Conservation (phyloP, 2,797 vertebrate species). For the Anguilla obscura region DNA sequence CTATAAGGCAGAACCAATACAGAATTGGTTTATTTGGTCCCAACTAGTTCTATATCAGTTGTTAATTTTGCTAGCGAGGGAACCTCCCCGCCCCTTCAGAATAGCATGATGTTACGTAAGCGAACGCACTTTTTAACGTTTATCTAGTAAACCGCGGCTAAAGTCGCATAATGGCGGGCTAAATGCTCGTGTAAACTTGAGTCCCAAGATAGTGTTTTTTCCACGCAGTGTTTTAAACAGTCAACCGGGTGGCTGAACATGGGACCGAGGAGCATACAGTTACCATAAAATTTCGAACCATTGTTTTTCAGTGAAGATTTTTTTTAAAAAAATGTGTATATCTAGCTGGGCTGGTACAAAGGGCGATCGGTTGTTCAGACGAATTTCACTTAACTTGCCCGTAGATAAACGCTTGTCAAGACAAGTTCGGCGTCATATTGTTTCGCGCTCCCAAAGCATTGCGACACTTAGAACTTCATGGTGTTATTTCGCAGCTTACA, state of each 20-base stretch:
- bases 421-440: not conserved
- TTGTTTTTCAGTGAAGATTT: not conserved
- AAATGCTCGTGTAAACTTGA: too few species aligned
- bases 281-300: not conserved
- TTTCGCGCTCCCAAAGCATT: not conserved
- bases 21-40: not conserved
- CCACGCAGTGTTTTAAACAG: not conserved
- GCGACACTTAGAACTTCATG: not conserved
- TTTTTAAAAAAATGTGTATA: not conserved
- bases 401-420: not conserved
- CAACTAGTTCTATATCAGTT: not conserved
- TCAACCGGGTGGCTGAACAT: not conserved
- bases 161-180: not conserved
- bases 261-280: not conserved
- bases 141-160: not conserved
- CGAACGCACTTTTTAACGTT: not conserved
- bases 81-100: not conserved
- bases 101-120: not conserved
- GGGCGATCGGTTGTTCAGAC: not conserved
- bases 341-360: not conserved
- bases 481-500: not conserved
- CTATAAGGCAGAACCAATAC: too few species aligned
- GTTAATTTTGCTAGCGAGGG: not conserved
- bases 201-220: not conserved
- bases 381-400: not conserved